These are phyloP conservation scores for Andrena dorsata DNA, from an alignment of 2,888 invertebrate genomes.

Conservation along the genomic window DNA sequence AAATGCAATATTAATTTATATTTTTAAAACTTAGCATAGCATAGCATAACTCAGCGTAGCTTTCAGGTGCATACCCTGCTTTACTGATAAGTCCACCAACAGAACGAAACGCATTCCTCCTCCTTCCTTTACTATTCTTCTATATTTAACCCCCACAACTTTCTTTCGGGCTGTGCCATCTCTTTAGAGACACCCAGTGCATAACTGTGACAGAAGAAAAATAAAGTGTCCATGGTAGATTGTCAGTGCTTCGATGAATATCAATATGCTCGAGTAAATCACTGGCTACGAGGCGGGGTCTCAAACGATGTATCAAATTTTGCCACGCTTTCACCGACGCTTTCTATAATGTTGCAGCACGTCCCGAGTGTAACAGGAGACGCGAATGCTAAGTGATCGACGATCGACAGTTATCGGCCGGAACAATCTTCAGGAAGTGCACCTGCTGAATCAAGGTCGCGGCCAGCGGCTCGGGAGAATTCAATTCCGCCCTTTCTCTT, in stretches of 20 bases:
- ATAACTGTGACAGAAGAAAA: slow-evolving; percentile 17
- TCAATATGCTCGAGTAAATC: slow-evolving; percentile 41
- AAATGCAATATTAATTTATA: too few relatives aligned
- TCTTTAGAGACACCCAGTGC: too few relatives aligned
- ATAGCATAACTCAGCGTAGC: too few relatives aligned
- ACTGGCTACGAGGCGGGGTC: slow-evolving; percentile 11
- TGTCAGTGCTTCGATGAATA: slow-evolving; percentile 25
- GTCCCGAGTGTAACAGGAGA: slow-evolving; percentile 45
- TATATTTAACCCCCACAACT: too few relatives aligned
- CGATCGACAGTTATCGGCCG: slow-evolving; percentile 65
- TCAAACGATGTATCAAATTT: slow-evolving; percentile 57
- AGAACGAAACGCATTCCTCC: too few relatives aligned
- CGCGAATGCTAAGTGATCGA: slow-evolving; percentile 60
- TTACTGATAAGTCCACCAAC: too few relatives aligned
- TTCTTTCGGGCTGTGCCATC: too few relatives aligned
- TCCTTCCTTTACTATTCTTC: too few relatives aligned
- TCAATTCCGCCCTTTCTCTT: slow-evolving; percentile 65
- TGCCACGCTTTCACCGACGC: slow-evolving; percentile 67
- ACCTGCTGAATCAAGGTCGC: slow-evolving; percentile 69
- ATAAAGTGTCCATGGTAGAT: slow-evolving; percentile 23
- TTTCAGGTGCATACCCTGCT: too few relatives aligned
- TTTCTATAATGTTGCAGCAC: slow-evolving; percentile 62
- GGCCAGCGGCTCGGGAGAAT: slow-evolving; percentile 58
- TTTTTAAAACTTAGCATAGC: too few relatives aligned
- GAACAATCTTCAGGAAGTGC: slow-evolving; percentile 69